phyloP scores from a whole-genome alignment of 2,113 vertebrate genomes.

The Tinamus guttatus region DNA sequence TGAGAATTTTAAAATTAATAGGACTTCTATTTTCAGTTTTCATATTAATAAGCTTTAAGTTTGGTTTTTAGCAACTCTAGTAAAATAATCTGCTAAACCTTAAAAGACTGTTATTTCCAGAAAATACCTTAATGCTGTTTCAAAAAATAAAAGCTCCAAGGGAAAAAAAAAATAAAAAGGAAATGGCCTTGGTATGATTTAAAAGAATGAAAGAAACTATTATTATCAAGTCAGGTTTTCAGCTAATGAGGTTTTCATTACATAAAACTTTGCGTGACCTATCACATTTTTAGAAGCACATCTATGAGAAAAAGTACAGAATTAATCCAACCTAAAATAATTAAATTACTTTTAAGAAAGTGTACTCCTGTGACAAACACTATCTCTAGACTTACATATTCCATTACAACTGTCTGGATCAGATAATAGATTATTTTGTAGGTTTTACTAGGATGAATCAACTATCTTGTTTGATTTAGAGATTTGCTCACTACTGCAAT shows the following conservation, averaged over 20 bases:
- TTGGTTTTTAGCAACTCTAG: not conserved
- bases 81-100: not conserved
- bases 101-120: not conserved
- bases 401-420: not conserved
- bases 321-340: not conserved
- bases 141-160: not conserved
- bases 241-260: not conserved
- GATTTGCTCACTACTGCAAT: conserved; percentile 37
- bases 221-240: not conserved
- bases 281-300: not conserved
- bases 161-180: not conserved
- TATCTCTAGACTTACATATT: not conserved
- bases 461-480: conserved; percentile 23
- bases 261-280: not conserved
- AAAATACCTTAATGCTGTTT: not conserved
- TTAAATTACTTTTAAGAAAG: not conserved
- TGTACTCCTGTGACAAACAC: not conserved
- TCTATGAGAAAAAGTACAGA: not conserved
- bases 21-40: not conserved
- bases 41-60: not conserved
- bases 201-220: not conserved
- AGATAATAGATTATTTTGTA: not conserved
- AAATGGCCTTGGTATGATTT: not conserved
- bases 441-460: conserved; percentile 39
- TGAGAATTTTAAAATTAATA: not conserved